phyloP scores from a whole-genome alignment of 2,113 vertebrate genomes.

The Phalacrocorax brasilianus region DNA sequence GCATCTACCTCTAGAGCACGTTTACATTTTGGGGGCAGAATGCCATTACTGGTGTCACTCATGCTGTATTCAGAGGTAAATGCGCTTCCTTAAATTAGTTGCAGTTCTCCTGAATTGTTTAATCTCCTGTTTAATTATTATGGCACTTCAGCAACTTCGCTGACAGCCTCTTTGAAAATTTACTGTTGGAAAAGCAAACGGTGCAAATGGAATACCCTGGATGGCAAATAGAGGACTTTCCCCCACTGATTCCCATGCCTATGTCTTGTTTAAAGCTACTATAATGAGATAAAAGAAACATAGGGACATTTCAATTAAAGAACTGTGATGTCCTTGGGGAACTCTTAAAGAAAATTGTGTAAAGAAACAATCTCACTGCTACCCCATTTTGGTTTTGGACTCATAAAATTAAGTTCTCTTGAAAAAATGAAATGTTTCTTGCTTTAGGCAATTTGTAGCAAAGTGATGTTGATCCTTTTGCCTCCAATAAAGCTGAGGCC shows the following conservation, averaged over 20 bases:
- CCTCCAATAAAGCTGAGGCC: neutral
- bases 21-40: neutral
- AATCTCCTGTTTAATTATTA: slow-evolving; percentile 35
- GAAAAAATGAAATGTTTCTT: neutral
- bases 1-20: neutral
- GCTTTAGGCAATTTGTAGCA: neutral
- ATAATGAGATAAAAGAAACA: slow-evolving; percentile 3
- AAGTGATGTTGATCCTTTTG: neutral
- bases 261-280: neutral
- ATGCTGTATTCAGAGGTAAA: neutral
- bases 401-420: neutral
- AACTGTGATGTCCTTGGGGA: neutral
- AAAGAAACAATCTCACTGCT: neutral
- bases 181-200: slow-evolving; percentile 28
- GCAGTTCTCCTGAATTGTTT: neutral
- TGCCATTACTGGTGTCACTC: neutral
- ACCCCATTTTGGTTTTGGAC: neutral
- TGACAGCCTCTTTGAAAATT: slow-evolving; percentile 21
- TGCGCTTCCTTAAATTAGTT: neutral
- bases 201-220: neutral
- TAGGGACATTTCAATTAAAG: slow-evolving; percentile 35
- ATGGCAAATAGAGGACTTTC: neutral
- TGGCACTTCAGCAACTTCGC: neutral
- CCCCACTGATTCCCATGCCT: neutral
- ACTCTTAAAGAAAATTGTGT: neutral